Evolutionary conservation across 2,797 vertebrate species (phyloP).

Genomic region (Tinamus major): DNA sequence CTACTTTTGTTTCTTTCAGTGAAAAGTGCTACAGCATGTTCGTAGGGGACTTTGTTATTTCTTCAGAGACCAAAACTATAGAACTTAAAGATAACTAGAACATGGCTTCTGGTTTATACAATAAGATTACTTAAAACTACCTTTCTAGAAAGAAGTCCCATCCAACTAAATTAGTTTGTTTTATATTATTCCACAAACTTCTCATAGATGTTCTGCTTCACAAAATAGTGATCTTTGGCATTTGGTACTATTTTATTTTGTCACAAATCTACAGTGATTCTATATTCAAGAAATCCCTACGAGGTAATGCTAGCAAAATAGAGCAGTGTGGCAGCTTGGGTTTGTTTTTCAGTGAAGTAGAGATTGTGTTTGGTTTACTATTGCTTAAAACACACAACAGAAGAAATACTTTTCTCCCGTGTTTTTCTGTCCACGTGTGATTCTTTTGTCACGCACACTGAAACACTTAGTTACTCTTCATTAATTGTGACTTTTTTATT

Average conservation of each 20-base stretch:
- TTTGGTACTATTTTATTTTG: background rate
- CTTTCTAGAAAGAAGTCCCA: background rate
- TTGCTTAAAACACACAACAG: background rate
- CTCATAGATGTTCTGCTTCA: background rate
- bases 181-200: background rate
- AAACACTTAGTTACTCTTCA: background rate
- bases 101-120: rapidly evolving
- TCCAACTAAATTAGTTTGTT: background rate
- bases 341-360: background rate
- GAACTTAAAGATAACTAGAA: background rate
- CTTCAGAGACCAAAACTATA: background rate
- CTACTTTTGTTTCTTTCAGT: background rate
- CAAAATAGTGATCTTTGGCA: background rate
- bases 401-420: background rate
- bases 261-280: background rate
- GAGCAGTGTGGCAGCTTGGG: background rate
- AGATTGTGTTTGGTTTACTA: background rate
- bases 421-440: background rate
- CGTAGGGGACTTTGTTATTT: background rate
- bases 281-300: background rate
- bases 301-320: background rate
- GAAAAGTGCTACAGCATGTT: background rate
- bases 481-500: background rate
- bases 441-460: background rate
- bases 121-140: background rate